These are phyloP conservation scores for Chaetodon trifascialis DNA, from an alignment of 2,113 vertebrate species.

Conservation along the genomic window DNA sequence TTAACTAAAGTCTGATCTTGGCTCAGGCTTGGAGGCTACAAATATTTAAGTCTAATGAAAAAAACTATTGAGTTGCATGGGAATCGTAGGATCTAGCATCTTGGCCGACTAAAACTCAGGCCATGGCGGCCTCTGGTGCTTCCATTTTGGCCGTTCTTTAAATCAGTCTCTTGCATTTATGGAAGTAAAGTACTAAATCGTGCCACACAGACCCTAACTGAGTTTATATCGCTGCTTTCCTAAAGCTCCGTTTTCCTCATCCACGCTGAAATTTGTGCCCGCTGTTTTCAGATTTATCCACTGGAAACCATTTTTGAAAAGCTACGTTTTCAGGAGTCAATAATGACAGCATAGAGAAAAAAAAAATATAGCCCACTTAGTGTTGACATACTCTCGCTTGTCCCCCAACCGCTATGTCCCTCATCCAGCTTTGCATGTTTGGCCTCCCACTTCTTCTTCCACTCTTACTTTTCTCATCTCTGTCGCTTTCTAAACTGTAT, in stretches of 20 bases:
- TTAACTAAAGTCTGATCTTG: background rate
- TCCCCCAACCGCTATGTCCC: background rate
- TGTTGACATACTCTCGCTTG: conserved; percentile 1
- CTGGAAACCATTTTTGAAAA: conserved; percentile 3
- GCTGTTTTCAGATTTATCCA: conserved; percentile 15
- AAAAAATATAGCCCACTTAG: conserved; percentile 8
- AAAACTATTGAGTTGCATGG: background rate
- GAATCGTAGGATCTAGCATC: background rate
- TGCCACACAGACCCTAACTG: background rate
- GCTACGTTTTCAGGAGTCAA: conserved; percentile 8
- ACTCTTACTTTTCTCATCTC: conserved; percentile 20
- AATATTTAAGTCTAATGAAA: background rate
- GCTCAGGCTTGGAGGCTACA: background rate
- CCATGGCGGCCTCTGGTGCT: background rate
- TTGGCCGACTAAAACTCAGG: background rate
- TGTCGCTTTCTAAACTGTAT: conserved; percentile 55
- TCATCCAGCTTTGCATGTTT: background rate
- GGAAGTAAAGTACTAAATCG: background rate
- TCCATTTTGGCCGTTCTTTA: background rate
- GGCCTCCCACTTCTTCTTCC: conserved; percentile 21
- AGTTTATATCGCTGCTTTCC: background rate
- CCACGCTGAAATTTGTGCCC: background rate
- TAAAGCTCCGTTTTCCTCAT: conserved; percentile 7
- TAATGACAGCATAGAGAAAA: background rate
- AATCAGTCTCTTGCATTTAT: background rate